These are phyloP conservation scores for Tachuris rubrigastra DNA, from an alignment of 2,113 vertebrate genomes.

Conservation along the genomic window DNA sequence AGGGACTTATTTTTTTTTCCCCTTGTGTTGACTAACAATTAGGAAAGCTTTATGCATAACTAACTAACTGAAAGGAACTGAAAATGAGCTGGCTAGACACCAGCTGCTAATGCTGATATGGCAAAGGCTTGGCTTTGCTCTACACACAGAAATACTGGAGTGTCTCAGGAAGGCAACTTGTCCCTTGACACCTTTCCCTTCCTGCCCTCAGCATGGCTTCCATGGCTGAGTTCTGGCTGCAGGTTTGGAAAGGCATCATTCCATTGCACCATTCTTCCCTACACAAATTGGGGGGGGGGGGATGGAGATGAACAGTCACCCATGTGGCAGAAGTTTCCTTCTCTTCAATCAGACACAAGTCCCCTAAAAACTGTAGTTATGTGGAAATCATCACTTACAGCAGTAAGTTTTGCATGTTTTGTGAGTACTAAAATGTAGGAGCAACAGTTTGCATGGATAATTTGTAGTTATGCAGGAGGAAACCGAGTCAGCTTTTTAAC, in stretches of 20 bases:
- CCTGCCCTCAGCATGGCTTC: neutral
- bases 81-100: neutral
- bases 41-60: neutral
- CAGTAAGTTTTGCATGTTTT: neutral
- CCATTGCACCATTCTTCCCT: fast-evolving
- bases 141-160: neutral
- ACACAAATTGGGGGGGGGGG: neutral
- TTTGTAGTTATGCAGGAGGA: neutral
- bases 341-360: neutral
- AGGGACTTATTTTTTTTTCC: neutral
- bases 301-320: neutral
- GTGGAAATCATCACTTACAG: neutral
- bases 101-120: neutral
- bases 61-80: neutral
- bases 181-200: neutral
- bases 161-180: neutral
- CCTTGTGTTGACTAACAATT: neutral
- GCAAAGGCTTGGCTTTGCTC: neutral
- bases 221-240: neutral
- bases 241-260: neutral
- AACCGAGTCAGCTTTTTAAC: neutral
- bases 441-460: neutral
- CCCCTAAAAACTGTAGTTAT: neutral
- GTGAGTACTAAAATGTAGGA: neutral
- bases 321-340: neutral